These are phyloP conservation scores for Mormyrus lacerda DNA, from an alignment of 2,113 vertebrate genomes.

Conservation along the genomic window DNA sequence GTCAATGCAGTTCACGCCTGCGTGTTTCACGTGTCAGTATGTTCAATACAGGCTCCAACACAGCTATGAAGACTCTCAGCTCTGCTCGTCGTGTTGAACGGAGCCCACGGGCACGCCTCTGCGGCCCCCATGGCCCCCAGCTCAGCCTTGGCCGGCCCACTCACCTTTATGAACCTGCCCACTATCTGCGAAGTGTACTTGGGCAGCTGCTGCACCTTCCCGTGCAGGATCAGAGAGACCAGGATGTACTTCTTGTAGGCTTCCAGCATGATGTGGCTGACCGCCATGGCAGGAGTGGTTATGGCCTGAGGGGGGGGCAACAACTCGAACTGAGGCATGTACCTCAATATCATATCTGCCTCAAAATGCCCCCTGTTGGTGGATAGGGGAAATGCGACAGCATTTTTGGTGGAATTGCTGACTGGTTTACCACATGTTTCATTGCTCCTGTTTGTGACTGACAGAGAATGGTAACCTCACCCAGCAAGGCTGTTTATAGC, in stretches of 20 bases:
- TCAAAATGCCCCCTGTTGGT: background rate
- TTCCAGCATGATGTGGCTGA: conserved; percentile 99
- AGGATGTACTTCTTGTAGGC: conserved; percentile 98
- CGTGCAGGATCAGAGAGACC: conserved; percentile 96
- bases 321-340: background rate
- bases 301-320: conserved; percentile 68
- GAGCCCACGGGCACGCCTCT: background rate
- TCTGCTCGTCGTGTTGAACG: background rate
- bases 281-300: conserved; percentile 98
- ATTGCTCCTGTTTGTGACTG: background rate
- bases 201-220: conserved; percentile 93
- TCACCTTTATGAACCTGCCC: conserved; percentile 97
- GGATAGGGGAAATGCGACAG: background rate
- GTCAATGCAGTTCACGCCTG: background rate
- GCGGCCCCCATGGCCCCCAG: background rate
- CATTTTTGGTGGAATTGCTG: background rate
- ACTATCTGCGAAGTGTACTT: conserved; percentile 99
- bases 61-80: background rate
- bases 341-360: background rate
- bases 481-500: background rate
- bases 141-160: conserved; percentile 11
- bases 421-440: background rate
- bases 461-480: background rate
- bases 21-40: background rate
- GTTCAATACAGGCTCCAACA: background rate